Conservation (phyloP, 2,888 invertebrate genomes). For the Onchidella celtica region DNA sequence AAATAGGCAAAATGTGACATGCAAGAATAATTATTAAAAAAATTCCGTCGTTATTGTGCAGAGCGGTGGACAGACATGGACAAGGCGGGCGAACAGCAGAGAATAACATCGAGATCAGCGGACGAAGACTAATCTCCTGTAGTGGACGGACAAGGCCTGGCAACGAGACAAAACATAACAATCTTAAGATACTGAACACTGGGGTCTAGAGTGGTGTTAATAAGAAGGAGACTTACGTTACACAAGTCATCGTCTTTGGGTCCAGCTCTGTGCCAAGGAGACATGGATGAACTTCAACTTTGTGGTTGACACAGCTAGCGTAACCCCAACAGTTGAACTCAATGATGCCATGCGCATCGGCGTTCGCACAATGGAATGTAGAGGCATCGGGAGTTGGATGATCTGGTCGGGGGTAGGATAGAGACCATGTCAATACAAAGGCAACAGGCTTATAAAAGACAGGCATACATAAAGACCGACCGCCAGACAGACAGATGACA, state of each 20-base stretch:
- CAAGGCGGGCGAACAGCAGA: too few species aligned
- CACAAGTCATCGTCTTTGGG: not conserved
- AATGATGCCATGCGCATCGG: not conserved
- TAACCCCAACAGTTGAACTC: slow-evolving; percentile 26
- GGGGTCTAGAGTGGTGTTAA: not conserved
- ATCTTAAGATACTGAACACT: not conserved
- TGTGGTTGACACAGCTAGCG: slow-evolving; percentile 17
- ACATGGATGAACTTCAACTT: not conserved
- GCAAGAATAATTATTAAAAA: too few species aligned
- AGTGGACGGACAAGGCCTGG: too few species aligned
- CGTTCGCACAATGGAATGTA: not conserved
- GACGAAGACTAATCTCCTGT: too few species aligned
- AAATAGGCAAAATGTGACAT: too few species aligned
- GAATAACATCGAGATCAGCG: too few species aligned
- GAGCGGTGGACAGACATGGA: too few species aligned
- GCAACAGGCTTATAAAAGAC: too few species aligned
- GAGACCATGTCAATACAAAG: not conserved
- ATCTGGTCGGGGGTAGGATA: not conserved
- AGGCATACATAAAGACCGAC: too few species aligned
- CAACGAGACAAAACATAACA: too few species aligned
- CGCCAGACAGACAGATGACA: too few species aligned
- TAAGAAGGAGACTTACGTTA: not conserved
- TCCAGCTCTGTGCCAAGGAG: not conserved
- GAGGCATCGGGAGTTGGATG: not conserved
- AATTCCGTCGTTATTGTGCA: too few species aligned